These are phyloP conservation scores for Saturnia japonica DNA, from an alignment of 2,888 invertebrate species.

Conservation along the genomic window DNA sequence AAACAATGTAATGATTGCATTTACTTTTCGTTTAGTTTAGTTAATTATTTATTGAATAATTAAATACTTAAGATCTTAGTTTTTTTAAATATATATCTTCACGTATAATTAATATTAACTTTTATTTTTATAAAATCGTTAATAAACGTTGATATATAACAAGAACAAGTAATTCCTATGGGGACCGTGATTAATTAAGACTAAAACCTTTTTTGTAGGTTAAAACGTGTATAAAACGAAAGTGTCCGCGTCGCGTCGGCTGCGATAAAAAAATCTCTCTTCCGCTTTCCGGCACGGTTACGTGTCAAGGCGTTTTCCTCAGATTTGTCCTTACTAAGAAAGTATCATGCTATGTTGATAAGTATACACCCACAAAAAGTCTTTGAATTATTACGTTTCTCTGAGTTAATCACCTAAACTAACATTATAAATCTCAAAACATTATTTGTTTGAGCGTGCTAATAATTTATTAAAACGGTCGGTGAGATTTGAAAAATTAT, in stretches of 20 bases:
- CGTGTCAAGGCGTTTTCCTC: slow-evolving; percentile 13
- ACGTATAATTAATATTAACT: no score
- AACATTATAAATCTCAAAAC: no score
- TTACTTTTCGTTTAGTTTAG: no score
- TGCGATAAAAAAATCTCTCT: slow-evolving; percentile 11
- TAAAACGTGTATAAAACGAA: slow-evolving; percentile 4
- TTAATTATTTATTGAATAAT: no score
- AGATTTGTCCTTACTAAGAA: slow-evolving; percentile 6
- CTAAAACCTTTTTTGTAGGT: slow-evolving; percentile 6
- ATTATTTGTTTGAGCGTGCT: no score
- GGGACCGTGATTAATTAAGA: neutral
- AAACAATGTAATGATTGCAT: no score
- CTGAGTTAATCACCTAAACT: neutral
- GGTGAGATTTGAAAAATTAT: no score
- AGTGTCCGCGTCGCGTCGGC: neutral
- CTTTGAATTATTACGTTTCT: neutral
- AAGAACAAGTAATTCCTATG: neutral
- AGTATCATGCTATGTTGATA: slow-evolving; percentile 1
- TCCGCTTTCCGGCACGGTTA: slow-evolving; percentile 10
- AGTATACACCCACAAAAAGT: slow-evolving; percentile 1
- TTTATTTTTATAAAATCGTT: neutral
- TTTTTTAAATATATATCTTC: no score
- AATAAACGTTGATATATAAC: neutral
- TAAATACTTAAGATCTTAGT: no score
- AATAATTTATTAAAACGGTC: no score